Percentiles rank a stretch among this genome's conserved stretches.
phyloP scores from a whole-genome alignment of 2,113 vertebrate species.

The Brachypodius melanocephalos region DNA sequence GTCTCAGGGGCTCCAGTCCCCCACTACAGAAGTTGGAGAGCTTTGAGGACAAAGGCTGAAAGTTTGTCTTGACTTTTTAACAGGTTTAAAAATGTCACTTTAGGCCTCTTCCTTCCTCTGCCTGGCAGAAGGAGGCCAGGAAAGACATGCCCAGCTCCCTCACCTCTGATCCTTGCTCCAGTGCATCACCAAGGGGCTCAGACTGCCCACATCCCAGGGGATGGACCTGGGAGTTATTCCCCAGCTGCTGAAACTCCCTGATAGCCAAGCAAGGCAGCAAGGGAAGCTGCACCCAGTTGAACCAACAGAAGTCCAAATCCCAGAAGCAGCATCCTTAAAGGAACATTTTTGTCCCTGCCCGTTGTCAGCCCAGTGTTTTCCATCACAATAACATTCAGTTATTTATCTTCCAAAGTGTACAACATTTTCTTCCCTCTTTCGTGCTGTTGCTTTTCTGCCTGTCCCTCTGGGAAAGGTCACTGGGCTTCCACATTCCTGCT shows the following conservation, averaged over 20 bases:
- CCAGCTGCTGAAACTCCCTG: not conserved
- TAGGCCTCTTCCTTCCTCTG: not conserved
- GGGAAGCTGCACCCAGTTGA: not conserved
- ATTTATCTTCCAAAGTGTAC: conserved; percentile 11
- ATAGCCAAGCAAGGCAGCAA: not conserved
- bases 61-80: not conserved
- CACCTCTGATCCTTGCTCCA: not conserved
- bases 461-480: conserved; percentile 55
- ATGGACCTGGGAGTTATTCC: not conserved
- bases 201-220: not conserved
- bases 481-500: conserved; percentile 42
- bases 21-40: not conserved
- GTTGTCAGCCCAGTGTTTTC: conserved; percentile 4
- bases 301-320: not conserved
- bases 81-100: not conserved
- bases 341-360: not conserved
- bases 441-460: conserved; percentile 8
- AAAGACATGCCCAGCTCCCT: not conserved
- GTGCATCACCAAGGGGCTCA: not conserved
- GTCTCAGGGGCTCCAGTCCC: not conserved
- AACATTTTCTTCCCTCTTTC: conserved; percentile 21
- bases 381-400: conserved; percentile 49
- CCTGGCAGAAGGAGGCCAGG: not conserved
- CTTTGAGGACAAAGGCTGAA: not conserved
- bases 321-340: not conserved